phyloP scores from a whole-genome alignment of 1,140 invertebrate species.

The Aphis craccivora region DNA sequence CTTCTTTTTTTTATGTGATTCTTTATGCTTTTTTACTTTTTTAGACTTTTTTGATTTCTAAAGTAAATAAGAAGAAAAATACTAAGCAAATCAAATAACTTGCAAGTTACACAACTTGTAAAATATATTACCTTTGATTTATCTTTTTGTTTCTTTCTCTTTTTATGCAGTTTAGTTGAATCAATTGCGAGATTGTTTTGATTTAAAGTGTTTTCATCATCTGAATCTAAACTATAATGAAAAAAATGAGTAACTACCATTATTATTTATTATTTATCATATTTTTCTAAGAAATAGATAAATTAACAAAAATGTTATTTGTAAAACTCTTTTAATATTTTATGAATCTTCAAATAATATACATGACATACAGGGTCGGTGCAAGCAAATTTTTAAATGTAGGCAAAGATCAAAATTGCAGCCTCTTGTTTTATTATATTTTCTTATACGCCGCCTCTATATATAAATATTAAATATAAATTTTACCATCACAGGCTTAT shows the following conservation, averaged over 20 bases:
- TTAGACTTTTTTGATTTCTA: conserved; percentile 57
- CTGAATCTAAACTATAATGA: conserved; percentile 26
- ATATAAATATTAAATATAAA: no score
- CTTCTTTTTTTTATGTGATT: conserved; percentile 65
- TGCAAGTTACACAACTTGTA: not conserved
- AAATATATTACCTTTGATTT: conserved; percentile 21
- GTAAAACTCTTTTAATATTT: not conserved
- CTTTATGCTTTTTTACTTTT: conserved; percentile 65
- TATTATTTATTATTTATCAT: not conserved
- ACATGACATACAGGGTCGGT: no score
- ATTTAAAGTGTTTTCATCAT: not conserved
- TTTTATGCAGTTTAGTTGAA: conserved; percentile 51
- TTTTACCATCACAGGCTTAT: no score
- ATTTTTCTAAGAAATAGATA: not conserved
- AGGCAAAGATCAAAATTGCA: no score
- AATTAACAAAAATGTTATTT: not conserved
- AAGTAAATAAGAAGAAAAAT: not conserved
- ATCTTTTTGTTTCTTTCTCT: conserved; percentile 59
- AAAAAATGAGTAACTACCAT: not conserved
- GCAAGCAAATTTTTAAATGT: no score
- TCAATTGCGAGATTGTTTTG: conserved; percentile 47
- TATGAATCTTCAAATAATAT: not conserved
- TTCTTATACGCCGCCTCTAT: no score
- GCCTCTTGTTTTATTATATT: no score
- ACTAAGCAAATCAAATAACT: not conserved